phyloP scores from a whole-genome alignment of 2,113 vertebrate genomes.

The Corynorhinus townsendii region DNA sequence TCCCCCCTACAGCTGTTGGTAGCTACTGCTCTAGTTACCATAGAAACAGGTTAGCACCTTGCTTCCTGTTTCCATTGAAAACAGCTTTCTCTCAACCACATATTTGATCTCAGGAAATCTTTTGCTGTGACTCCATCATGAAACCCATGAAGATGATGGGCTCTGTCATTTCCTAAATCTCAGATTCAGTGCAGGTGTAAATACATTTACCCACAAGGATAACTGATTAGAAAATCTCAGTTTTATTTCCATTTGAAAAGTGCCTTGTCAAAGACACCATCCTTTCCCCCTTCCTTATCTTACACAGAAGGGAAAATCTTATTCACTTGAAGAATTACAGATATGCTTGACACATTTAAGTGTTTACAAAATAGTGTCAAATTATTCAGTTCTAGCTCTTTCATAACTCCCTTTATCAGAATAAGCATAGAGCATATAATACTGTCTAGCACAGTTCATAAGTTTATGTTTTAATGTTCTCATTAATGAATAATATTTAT shows the following conservation, averaged over 20 bases:
- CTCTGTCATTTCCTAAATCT: constrained; percentile 70
- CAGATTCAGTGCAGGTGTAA: constrained; percentile 17
- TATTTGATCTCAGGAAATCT: constrained; percentile 81
- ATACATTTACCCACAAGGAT: constrained; percentile 8
- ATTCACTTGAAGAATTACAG: constrained; percentile 53
- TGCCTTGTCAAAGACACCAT: constrained; percentile 36
- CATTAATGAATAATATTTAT: neutral
- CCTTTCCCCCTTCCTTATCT: neutral
- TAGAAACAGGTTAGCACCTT: constrained; percentile 92
- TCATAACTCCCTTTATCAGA: neutral
- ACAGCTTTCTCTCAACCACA: constrained; percentile 84
- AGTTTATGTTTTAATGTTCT: constrained; percentile 33
- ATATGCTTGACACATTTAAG: constrained; percentile 55
- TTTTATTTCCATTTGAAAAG: constrained; percentile 66
- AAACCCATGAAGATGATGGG: constrained; percentile 73
- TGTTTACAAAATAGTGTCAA: constrained; percentile 69
- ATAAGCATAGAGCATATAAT: neutral
- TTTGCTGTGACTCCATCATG: constrained; percentile 76
- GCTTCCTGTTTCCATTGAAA: constrained; percentile 92
- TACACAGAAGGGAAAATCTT: constrained; percentile 19
- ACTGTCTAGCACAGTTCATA: neutral
- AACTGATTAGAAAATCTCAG: constrained; percentile 43
- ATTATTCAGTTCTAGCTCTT: constrained; percentile 30
- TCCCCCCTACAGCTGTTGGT: constrained; percentile 80
- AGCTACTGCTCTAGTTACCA: constrained; percentile 92